phyloP scores from a whole-genome alignment of 2,113 vertebrate species.

The Chaetorhynchus papuensis region DNA sequence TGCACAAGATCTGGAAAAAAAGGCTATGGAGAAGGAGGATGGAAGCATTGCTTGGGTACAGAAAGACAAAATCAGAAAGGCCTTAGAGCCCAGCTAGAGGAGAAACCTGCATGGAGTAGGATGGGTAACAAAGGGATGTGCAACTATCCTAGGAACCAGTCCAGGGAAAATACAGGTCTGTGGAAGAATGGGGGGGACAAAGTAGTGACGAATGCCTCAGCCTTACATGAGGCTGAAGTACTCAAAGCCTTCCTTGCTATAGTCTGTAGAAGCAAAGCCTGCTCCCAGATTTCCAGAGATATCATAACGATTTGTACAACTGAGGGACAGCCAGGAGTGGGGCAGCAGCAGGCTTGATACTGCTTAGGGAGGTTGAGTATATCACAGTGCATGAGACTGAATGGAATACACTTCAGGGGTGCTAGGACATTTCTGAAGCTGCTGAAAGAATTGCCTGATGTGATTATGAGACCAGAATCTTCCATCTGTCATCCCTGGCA shows the following conservation, averaged over 20 bases:
- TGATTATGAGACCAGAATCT: background rate
- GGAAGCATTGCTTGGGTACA: background rate
- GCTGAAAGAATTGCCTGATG: background rate
- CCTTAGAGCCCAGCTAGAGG: background rate
- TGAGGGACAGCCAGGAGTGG: background rate
- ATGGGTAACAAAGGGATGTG: background rate
- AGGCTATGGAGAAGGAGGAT: background rate
- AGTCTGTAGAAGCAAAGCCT: background rate
- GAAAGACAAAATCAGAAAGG: background rate
- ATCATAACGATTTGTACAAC: background rate
- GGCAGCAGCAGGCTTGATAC: background rate
- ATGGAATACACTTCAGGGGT: background rate
- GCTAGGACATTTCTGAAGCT: background rate
- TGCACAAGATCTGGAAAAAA: background rate
- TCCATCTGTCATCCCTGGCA: background rate
- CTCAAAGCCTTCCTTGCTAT: background rate
- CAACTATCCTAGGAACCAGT: background rate
- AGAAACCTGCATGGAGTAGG: background rate
- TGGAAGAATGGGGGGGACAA: background rate
- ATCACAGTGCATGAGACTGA: background rate
- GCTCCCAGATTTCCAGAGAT: background rate
- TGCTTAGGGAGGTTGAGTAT: background rate
- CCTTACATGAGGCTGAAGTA: background rate
- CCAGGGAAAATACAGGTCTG: background rate
- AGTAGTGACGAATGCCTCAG: background rate